Evolutionary conservation across 2,888 invertebrate species (phyloP), one percentile per base, ranked within the genome.

Genomic region (Rhingia campestris): DNA sequence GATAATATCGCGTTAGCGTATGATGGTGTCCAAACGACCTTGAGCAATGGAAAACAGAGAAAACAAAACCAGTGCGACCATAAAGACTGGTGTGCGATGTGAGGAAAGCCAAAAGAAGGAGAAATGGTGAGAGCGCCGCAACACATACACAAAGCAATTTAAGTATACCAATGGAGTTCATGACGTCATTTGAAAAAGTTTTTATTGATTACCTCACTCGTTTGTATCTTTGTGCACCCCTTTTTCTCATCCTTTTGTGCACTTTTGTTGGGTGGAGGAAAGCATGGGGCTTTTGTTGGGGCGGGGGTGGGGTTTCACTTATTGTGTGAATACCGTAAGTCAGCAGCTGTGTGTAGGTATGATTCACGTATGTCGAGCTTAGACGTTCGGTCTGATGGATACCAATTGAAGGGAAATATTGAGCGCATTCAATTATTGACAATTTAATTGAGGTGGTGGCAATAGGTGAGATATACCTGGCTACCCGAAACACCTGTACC

Each of bases 131-230:
- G 49, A 49, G 49, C 49, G 2, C 22, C 22, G 22, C 22, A 22
- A 22, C 22, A 2, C 22, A 22, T 2, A 22, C 22, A 22, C 22
- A 22, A 49, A 49, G 30, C 9, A 49, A 49, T 45, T 45, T 6
- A 7, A 4, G 22, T 7, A 22, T 22, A 30, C 9, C 49, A 49
- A 32, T 6, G 4, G 30, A 70, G 39, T 53, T 22, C 64, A 58
- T 82, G 82, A 82, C 82, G 82, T 82, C 82, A 82, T 77, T 82
- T 73, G 73, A 35, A 53, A 74, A 69, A 64, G 6, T 22, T 14
- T 49, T 64, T 82, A 82, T 82, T 74, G 82, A 82, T 82, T 82
- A 58, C 67, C 79, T 73, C 77, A 77, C 58, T 56, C 30, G 10
- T 49, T 30, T 4, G 30, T 10, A 49, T 22, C 22, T 22, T 22